Conservation (phyloP, 2,797 vertebrate species). For the Hydrocynus forskahlii region DNA sequence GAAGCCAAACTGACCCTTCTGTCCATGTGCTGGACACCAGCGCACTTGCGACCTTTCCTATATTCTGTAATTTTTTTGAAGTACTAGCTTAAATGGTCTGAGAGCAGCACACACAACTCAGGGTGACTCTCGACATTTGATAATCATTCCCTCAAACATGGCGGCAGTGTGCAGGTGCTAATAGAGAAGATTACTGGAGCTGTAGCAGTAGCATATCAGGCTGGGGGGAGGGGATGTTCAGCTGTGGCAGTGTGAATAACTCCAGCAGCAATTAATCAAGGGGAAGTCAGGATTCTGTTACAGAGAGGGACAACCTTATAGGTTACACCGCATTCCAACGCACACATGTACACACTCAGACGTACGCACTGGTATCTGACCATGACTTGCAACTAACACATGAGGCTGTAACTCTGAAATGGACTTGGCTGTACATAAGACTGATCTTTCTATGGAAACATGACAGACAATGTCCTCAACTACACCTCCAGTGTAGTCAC, state of each 20-base stretch:
- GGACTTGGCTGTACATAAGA: background rate
- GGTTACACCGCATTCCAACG: slow-evolving; percentile 59
- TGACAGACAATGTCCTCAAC: background rate
- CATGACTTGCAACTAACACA: slow-evolving; percentile 12
- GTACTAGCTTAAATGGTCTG: slow-evolving; percentile 60
- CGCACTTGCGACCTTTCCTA: slow-evolving; percentile 53
- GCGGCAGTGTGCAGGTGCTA: slow-evolving; percentile 64
- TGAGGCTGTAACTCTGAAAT: background rate
- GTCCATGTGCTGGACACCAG: slow-evolving; percentile 57
- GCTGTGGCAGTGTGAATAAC: slow-evolving; percentile 65
- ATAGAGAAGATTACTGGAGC: slow-evolving; percentile 69
- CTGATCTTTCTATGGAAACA: background rate
- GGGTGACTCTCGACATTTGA: slow-evolving; percentile 60
- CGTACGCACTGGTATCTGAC: background rate
- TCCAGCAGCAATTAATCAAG: slow-evolving; percentile 72
- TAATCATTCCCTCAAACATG: slow-evolving; percentile 65
- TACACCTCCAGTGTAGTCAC: too few relatives aligned
- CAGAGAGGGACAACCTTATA: slow-evolving; percentile 61
- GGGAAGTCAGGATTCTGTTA: slow-evolving; percentile 67
- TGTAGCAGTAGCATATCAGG: slow-evolving; percentile 60
- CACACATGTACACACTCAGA: slow-evolving; percentile 16
- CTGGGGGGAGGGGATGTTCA: slow-evolving; percentile 57
- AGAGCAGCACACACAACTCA: background rate
- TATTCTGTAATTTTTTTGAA: slow-evolving; percentile 62
- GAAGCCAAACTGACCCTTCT: slow-evolving; percentile 67